These are phyloP conservation scores for Rattus norvegicus DNA, from an alignment of 2,113 vertebrate genomes.

Conservation along the genomic window DNA sequence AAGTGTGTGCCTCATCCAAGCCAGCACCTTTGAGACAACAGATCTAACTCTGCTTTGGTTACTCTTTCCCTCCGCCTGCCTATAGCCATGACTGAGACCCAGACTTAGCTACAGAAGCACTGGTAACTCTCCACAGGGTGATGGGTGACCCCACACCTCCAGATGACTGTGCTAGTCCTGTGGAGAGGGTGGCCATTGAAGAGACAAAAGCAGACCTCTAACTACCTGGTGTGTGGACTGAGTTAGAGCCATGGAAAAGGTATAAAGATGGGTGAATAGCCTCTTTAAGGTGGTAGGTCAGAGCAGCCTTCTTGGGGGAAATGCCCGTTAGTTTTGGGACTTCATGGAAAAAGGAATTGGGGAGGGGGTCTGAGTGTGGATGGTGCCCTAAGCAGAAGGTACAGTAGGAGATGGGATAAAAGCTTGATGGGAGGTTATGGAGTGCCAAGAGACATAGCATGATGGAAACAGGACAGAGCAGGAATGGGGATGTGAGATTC, in stretches of 20 bases:
- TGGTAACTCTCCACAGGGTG: too few species aligned
- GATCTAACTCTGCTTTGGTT: not conserved
- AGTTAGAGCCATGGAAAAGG: not conserved
- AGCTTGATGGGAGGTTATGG: fast-evolving
- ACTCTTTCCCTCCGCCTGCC: not conserved
- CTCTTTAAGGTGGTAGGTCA: not conserved
- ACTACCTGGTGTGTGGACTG: not conserved
- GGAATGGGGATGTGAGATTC: not conserved
- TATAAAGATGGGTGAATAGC: fast-evolving
- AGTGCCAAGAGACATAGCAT: too few species aligned
- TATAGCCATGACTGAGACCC: not conserved
- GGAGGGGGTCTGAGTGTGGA: not conserved
- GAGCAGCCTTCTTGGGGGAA: not conserved
- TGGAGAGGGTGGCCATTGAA: not conserved
- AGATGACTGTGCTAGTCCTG: fast-evolving
- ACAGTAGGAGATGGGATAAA: too few species aligned
- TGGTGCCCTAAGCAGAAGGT: not conserved
- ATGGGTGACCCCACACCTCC: not conserved
- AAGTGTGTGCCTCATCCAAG: not conserved
- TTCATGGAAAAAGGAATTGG: not conserved
- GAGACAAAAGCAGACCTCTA: not conserved
- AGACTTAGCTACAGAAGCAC: not conserved
- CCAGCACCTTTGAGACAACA: not conserved
- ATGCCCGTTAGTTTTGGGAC: not conserved
- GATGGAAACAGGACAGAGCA: not conserved